Conservation (phyloP, 37 sponge, comb jelly and placozoan genomes). For the Tethya wilhelma region DNA sequence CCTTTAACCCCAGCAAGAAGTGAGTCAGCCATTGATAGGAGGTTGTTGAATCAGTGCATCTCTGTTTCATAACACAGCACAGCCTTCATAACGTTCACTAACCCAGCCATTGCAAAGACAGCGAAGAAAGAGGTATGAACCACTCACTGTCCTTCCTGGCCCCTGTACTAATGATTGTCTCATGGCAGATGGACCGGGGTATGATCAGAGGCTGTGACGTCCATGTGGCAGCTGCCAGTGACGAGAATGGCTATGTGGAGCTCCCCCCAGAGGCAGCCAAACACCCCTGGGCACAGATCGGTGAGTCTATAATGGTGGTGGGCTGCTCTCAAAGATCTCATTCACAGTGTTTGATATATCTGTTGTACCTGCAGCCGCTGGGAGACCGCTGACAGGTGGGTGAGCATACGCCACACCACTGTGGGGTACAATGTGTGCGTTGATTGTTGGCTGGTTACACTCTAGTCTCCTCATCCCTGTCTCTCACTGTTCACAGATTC, state of each 20-base stretch:
- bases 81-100: slow-evolving; percentile 20
- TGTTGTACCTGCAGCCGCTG: slow-evolving; percentile 18
- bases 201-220: slow-evolving; percentile 69
- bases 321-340: no score
- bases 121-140: slow-evolving; percentile 70
- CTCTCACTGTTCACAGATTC: slow-evolving; percentile 4
- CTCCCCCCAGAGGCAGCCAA: slow-evolving; percentile 69
- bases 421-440: neutral
- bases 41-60: neutral
- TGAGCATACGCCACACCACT: neutral
- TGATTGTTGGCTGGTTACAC: neutral
- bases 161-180: neutral
- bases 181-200: slow-evolving; percentile 67
- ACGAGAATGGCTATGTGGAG: slow-evolving; percentile 78
- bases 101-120: slow-evolving; percentile 33
- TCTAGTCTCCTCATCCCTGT: neutral
- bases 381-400: slow-evolving; percentile 25
- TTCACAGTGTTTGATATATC: neutral
- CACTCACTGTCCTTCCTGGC: no score
- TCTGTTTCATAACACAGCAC: neutral
- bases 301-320: no score
- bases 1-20: slow-evolving; percentile 11
- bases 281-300: slow-evolving; percentile 70
- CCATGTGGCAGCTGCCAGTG: slow-evolving; percentile 47
- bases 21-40: neutral